Percentiles rank a stretch among this genome's conserved stretches.
phyloP scores from a whole-genome alignment of 2,888 invertebrate genomes.

The Eupithecia dodoneata region DNA sequence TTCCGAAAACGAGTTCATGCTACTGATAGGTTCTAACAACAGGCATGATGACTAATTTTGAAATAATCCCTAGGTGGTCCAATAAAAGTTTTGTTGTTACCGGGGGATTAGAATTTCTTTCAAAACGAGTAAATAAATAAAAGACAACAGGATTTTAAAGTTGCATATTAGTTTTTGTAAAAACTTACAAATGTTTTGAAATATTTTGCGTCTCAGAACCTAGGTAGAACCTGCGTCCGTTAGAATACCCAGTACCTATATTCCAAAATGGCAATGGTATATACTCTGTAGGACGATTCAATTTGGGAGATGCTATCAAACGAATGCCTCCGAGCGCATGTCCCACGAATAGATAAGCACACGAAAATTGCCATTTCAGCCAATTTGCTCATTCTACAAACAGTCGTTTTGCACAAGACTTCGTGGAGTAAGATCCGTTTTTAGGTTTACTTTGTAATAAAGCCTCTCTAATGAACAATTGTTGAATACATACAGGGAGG shows the following conservation, averaged over 20 bases:
- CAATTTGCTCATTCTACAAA: neutral
- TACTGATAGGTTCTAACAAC: neutral
- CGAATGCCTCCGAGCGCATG: neutral
- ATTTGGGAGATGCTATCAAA: neutral
- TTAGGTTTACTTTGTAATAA: no score
- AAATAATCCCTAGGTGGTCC: no score
- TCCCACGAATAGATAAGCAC: neutral
- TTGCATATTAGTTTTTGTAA: neutral
- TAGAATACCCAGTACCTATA: neutral
- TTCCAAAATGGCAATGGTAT: neutral
- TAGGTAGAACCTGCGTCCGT: neutral
- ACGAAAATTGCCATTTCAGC: neutral
- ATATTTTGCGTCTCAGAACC: neutral
- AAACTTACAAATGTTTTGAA: neutral
- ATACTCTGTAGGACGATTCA: neutral
- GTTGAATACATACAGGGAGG: no score
- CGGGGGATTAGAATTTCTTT: neutral
- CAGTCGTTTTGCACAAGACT: neutral
- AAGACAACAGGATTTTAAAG: neutral
- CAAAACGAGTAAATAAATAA: no score
- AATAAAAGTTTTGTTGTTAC: neutral
- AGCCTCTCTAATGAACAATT: no score
- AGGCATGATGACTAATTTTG: no score
- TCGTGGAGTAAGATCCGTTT: no score
- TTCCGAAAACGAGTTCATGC: neutral